Evolutionary conservation across 1,140 invertebrate species (phyloP).

Genomic region (Nasonia giraulti): DNA sequence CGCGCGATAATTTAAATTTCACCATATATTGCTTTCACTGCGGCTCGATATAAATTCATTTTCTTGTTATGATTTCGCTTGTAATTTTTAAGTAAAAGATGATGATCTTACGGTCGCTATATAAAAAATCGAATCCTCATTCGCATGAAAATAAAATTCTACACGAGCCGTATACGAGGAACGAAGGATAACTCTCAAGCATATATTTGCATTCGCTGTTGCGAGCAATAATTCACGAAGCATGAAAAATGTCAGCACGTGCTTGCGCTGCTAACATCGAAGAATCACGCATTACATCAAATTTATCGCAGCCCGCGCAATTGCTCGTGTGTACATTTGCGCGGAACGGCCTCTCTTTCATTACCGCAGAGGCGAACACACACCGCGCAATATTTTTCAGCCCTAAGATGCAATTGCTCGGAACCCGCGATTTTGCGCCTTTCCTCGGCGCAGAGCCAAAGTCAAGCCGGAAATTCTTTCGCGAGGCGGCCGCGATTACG

Average conservation of each 20-base stretch:
- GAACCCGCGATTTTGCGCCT: slow-evolving; percentile 31
- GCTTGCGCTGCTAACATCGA: neutral
- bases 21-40: slow-evolving; percentile 12
- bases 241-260: too few relatives aligned
- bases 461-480: slow-evolving; percentile 57
- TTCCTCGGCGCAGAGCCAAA: slow-evolving; percentile 56
- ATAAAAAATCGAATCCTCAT: neutral
- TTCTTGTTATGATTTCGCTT: neutral
- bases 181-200: neutral
- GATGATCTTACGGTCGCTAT: neutral
- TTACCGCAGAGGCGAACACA: slow-evolving; percentile 6
- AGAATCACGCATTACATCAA: slow-evolving; percentile 23
- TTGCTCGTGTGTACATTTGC: neutral
- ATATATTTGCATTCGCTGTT: neutral
- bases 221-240: too few relatives aligned
- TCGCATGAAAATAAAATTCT: neutral
- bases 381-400: slow-evolving; percentile 43
- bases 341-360: slow-evolving; percentile 43
- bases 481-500: slow-evolving; percentile 57
- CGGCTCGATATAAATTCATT: neutral
- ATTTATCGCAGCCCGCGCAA: slow-evolving; percentile 43
- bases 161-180: neutral
- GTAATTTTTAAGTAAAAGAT: neutral
- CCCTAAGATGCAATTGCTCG: slow-evolving; percentile 44
- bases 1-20: neutral